Conservation (phyloP, 2,797 vertebrate genomes). For the Lophius americanus region DNA sequence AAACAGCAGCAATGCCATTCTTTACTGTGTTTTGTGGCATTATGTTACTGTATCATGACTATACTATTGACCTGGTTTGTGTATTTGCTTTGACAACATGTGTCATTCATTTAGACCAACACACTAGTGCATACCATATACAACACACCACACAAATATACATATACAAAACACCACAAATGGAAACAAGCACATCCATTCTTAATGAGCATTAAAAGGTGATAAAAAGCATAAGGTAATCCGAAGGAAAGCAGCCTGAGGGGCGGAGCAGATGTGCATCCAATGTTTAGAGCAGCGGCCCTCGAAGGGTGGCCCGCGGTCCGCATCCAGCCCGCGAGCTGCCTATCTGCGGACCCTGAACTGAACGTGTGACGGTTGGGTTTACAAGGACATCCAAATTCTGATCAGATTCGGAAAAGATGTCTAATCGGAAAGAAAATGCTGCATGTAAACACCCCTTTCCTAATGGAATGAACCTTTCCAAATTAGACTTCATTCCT, state of each 20-base stretch:
- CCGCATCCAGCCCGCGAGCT: too few species aligned
- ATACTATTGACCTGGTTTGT: constrained; percentile 62
- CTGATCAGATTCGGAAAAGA: too few species aligned
- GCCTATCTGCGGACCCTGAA: too few species aligned
- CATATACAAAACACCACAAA: constrained; percentile 9
- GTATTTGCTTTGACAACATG: constrained; percentile 66
- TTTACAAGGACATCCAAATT: too few species aligned
- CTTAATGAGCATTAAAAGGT: neutral
- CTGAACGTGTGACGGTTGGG: too few species aligned
- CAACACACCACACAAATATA: too few species aligned
- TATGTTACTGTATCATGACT: constrained; percentile 7
- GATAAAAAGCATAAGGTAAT: constrained; percentile 10
- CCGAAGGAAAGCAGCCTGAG: neutral
- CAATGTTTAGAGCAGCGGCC: constrained; percentile 30
- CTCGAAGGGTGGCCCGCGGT: too few species aligned
- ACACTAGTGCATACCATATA: constrained; percentile 33
- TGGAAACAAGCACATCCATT: constrained; percentile 24
- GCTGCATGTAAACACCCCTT: too few species aligned
- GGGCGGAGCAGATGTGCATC: constrained; percentile 17
- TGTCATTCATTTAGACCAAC: constrained; percentile 55
- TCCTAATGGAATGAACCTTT: too few species aligned
- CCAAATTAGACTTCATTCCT: too few species aligned
- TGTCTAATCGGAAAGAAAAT: too few species aligned
- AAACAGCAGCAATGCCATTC: constrained; percentile 33
- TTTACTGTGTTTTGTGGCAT: constrained; percentile 26